Evolutionary conservation across 2,888 invertebrate species (phyloP), one percentile per base, ranked within the genome.

Genomic region (Phalera bucephala): DNA sequence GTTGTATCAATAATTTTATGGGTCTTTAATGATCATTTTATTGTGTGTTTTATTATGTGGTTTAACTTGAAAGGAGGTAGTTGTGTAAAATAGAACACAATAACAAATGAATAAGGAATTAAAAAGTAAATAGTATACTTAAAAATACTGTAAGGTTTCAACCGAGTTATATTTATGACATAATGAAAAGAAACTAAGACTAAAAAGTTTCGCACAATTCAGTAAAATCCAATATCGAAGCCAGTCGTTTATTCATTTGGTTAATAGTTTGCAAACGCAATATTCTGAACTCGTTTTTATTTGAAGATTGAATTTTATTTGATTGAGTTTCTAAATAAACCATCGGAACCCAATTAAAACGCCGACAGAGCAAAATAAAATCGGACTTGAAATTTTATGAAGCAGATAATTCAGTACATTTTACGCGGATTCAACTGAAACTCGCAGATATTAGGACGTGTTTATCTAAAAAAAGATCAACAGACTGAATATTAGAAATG

Each of bases 401-500:
- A 39, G 41, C 36, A 42, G 17, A 42, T 49, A 44, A 52, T 41
- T 44, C 21, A 33, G 14, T 34, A 21, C 25, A 46, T 37, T 46
- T 42, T 43, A 33, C 31, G n/a, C 15, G 48, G 36, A 57, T 59
- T 47, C 45, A 54, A 61, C 45, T 45, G 43, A 53, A 64, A 51
- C 60, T 57, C 54, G 53, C 48, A 56, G 51, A 58, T 61, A 65
- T 58, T 52, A 58, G 50, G 47, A 27, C 44, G 52, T 50, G 47
- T 52, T 56, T 64, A 63, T 65, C 65, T 58, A 52, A 62, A 66
- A 64, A n/a, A 60, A 45, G 63, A 70, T 71, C 66, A 69, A 66
- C 65, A 68, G 64, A 66, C 64, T 52, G 52, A 64, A 70, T 63
- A 49, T 67, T 62, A 46, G 50, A 59, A 70, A 69, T 71, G 68